Conservation (phyloP, 2,113 vertebrate species). For the Brachyistius frenatus region DNA sequence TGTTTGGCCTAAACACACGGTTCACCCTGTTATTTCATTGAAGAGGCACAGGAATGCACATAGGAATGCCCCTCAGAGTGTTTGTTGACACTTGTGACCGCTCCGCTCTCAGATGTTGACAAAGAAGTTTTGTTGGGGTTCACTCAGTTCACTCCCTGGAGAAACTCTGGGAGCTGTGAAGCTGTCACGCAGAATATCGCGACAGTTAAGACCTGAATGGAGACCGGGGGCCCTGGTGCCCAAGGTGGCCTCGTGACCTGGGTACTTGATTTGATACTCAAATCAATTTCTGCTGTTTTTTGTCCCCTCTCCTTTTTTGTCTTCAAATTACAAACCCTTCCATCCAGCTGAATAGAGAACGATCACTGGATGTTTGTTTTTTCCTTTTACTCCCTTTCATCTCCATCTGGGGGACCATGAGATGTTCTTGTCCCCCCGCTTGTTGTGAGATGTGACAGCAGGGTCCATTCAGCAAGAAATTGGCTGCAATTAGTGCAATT, state of each 20-base stretch:
- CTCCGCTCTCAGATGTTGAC: slow-evolving; percentile 76
- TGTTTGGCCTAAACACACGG: slow-evolving; percentile 46
- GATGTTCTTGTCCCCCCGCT: slow-evolving; percentile 81
- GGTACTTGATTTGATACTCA: slow-evolving; percentile 77
- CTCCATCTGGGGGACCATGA: slow-evolving; percentile 79
- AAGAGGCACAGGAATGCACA: slow-evolving; percentile 74
- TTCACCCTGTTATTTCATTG: slow-evolving; percentile 66
- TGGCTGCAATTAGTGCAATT: slow-evolving; percentile 91
- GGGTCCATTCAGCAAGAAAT: slow-evolving; percentile 86
- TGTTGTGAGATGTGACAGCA: slow-evolving; percentile 86
- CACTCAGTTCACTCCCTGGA: slow-evolving; percentile 73
- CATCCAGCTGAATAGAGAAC: slow-evolving; percentile 72
- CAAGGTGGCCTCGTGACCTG: slow-evolving; percentile 76
- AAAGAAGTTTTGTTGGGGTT: slow-evolving; percentile 83
- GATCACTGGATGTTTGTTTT: slow-evolving; percentile 77
- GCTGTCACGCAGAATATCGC: slow-evolving; percentile 74
- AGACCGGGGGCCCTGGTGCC: slow-evolving; percentile 58
- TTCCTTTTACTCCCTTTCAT: slow-evolving; percentile 77
- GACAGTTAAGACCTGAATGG: slow-evolving; percentile 70
- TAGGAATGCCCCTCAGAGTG: slow-evolving; percentile 76
- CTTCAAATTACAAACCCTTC: slow-evolving; percentile 78
- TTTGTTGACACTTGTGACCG: slow-evolving; percentile 78
- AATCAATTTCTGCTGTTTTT: slow-evolving; percentile 72
- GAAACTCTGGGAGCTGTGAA: slow-evolving; percentile 60
- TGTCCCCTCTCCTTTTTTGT: slow-evolving; percentile 17